Evolutionary conservation across 1,140 invertebrate genomes (phyloP), one percentile per base, ranked within the genome.

Genomic region (Drosophila azteca): DNA sequence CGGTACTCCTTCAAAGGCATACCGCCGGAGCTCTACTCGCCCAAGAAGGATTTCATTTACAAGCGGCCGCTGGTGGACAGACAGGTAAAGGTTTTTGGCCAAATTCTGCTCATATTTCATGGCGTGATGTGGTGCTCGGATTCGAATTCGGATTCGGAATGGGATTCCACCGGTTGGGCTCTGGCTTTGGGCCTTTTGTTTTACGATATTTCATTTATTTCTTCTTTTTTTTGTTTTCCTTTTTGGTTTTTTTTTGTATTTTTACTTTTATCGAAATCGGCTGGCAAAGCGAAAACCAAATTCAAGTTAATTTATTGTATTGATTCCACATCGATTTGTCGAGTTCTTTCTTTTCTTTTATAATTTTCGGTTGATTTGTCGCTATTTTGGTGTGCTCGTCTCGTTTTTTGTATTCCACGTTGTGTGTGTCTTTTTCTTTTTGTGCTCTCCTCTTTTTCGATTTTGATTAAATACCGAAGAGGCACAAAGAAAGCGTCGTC

Each of bases 301-400:
- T 70, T 75, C 70, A 64, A 79, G 57, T 88, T 83, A 88, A 88
- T 87, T 87, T 87, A 87, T 87, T 87, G 83, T 83, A 83, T 87
- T 66, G 79, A 85, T 85, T 84, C 84, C 78, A 71, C 66, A 78
- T 87, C 82, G 77, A 87, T 87, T 85, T 87, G 79, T 79, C 83
- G 78, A 70, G 79, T 83, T 87, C 75, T 87, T 81, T 65, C 66
- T 62, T 82, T 88, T 82, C 75, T 87, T 83, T 88, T 87, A 85
- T 81, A 81, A 85, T 87, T 85, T 39, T 87, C 73, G 75, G 60
- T 82, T 87, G 82, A 87, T 87, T 87, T 82, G 80, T 77, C 77
- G 73, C 58, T 82, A 82, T 82, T 82, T 82, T 81, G 50, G 82
- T 82, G 73, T 81, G 80, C 73, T 85, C 70, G 54, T 64, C 59